Base-by-base conservation (phyloP, 2,797 vertebrate genomes). In the Peromyscus melanophrys region DNA sequence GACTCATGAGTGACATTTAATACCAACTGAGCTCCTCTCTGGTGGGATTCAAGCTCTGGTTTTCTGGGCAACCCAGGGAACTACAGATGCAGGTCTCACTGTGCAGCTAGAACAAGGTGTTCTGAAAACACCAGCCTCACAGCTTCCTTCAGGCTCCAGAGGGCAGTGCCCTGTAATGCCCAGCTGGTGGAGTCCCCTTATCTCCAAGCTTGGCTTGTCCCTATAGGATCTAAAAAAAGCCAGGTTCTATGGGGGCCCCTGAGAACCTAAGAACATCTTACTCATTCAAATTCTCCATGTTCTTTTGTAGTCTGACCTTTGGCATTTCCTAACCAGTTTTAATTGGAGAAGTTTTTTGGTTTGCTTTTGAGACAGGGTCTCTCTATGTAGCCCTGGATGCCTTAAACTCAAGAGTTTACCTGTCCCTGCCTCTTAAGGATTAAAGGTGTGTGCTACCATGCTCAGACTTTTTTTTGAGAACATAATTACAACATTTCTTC, bases 111-210 rank as follows among this genome's bases (percentile, higher is more conserved):
- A 85, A 67, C 37, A 63, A 63, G 37, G 40, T 43, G 57, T 7
- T 40, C 40, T 37, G 4, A 11, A 31, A 65, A 40, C 55, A 75
- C 52, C 55, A 8, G 67, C n/a, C 49, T 49, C 5, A 29, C 8
- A 4, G 73, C 12, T 12, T 55, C 67, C 69, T 88, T 61, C 34
- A 5, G 77, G 34, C 17, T 27, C 43, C 9, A 10, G 82, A n/a
- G 55, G 52, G 25, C 57, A n/a, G 59, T 5, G 27, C 76, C 43
- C 12, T 0, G 16, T 3, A 40, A n/a, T 17, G n/a, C 25, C 34
- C 2, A 12, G 4, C 52, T 23, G 31, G 4, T 6, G 13, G 14
- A 17, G 10, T 40, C 25, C n/a, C 12, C 2, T 49, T 0, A 12
- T 1, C 1, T n/a, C 63, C 0, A 0, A 43, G 37, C 31, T 71